Base-by-base conservation (phyloP, 1,140 invertebrate species). In the Penaeus japonicus region DNA sequence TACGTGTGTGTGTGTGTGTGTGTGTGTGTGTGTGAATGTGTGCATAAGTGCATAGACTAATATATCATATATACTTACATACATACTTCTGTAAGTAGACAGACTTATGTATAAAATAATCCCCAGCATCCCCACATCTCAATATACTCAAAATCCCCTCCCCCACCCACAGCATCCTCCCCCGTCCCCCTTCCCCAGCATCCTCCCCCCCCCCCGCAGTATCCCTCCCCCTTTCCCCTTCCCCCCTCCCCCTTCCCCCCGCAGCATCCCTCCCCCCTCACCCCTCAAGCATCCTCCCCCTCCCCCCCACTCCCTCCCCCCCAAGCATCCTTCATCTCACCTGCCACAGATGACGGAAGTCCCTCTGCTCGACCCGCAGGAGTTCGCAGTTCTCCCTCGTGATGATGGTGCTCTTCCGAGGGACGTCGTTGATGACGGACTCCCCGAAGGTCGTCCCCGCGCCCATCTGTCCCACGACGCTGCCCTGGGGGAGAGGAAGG, bases 331-430 rank as follows among this genome's bases (percentile, higher is more conserved):
- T 30, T 17, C 54, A 18, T 18, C 80, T 65, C 57, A 88, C 86
- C 86, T 88, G 80, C 79, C 79, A 88, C n/a, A 88, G 77, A 55
- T 88, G 70, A 70, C 80, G 70, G 86, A 88, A 88, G 65, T 88
- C 86, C 70, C 70, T 55, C 70, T 88, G 86, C 30, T 88, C 86
- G 27, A 88, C 86, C 86, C 86, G 83, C n/a, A 88, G 86, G 24
- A 88, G 86, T 35, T 88, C 80, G 24, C 86, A 88, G 80, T 88
- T 88, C 32, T 88, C 86, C 30, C 80, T 35, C 20, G 86, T 88
- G 80, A 84, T 39, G 80, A 88, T 35, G 86, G 86, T 88, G 80
- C 39, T 77, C 22, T 65, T 35, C 15, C 86, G 24, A 0, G 86
- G 86, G n/a, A 70, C 24, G 80, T 88, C 86, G 10, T 32, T 77